Conservation (phyloP, 2,113 vertebrate species). For the Carassius gibelio region DNA sequence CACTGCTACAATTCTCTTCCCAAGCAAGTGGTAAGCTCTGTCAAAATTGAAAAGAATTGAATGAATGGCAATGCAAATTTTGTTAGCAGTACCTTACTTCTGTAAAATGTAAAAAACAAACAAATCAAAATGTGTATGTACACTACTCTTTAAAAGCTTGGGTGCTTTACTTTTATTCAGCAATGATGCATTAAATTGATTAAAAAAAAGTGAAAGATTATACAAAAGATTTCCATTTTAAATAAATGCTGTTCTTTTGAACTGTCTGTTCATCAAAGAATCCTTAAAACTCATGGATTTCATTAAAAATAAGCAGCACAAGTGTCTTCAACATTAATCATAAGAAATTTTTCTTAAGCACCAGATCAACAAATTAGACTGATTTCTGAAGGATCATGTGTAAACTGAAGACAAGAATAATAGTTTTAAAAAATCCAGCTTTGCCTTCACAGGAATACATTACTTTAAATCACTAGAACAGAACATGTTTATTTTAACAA, state of each 20-base stretch:
- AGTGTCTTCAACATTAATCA: neutral
- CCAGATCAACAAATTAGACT: neutral
- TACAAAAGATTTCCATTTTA: neutral
- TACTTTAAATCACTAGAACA: no score
- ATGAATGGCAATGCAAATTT: neutral
- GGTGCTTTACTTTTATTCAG: neutral
- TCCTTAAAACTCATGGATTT: neutral
- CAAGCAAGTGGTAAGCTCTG: conserved; percentile 91
- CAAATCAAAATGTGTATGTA: neutral
- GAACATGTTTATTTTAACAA: neutral
- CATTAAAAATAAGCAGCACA: neutral
- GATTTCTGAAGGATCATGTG: neutral
- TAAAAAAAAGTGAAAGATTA: neutral
- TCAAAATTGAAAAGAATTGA: conserved; percentile 21
- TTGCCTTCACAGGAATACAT: neutral
- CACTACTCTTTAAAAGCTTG: neutral
- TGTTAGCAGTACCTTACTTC: neutral
- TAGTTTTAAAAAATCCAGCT: neutral
- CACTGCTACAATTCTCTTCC: conserved; percentile 91
- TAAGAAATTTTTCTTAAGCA: neutral
- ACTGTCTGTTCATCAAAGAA: neutral
- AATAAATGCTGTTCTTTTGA: neutral
- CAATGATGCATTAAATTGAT: neutral
- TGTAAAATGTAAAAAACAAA: neutral
- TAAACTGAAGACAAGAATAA: neutral